Evolutionary conservation across 2,113 vertebrate species (phyloP).

Genomic region (Chlamydotis undulata): DNA sequence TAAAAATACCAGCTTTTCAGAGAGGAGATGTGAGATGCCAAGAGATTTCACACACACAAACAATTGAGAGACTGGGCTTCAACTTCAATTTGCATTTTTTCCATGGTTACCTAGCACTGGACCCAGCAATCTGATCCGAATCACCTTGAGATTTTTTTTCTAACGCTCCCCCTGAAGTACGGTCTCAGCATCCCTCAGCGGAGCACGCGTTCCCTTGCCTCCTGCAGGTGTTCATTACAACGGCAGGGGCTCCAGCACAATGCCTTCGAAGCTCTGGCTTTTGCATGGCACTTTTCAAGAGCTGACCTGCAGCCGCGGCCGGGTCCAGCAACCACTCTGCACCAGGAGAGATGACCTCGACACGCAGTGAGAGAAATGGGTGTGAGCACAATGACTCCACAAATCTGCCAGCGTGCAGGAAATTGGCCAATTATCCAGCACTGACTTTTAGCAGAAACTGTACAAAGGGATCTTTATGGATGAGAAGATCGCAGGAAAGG

Average conservation of each 20-base stretch:
- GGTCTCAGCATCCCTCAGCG: neutral
- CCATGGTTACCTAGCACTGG: neutral
- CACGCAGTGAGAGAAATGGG: neutral
- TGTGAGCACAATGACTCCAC: neutral
- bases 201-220: neutral
- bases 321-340: neutral
- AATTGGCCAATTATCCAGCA: constrained; percentile 10
- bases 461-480: constrained; percentile 32
- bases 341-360: rapidly evolving
- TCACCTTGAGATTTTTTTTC: neutral
- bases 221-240: neutral
- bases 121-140: neutral
- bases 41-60: neutral
- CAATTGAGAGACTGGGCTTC: neutral
- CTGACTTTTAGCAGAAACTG: neutral
- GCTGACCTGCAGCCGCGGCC: neutral
- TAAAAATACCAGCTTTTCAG: constrained; percentile 12
- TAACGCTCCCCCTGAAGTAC: neutral
- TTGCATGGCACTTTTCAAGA: neutral
- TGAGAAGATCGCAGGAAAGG: neutral
- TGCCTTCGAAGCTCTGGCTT: neutral
- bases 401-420: neutral
- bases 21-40: neutral
- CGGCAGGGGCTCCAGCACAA: neutral
- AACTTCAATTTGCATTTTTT: neutral